Percentiles rank a stretch among this genome's conserved stretches.
These are phyloP conservation scores for Acheta domesticus DNA, from an alignment of 2,888 invertebrate genomes.

Conservation along the genomic window DNA sequence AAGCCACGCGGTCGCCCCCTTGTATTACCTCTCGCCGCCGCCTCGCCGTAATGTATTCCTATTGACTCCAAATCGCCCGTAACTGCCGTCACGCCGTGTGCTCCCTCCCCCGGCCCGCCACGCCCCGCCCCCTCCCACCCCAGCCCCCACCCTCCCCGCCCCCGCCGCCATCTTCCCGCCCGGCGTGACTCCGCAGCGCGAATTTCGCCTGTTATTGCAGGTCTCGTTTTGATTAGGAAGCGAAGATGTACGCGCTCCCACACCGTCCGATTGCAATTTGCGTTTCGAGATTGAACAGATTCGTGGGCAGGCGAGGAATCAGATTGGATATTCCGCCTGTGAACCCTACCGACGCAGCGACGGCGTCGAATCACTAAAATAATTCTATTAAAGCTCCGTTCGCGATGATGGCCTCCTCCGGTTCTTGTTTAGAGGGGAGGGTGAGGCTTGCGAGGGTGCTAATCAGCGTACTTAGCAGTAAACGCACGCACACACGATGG, in stretches of 20 bases:
- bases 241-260: too few species aligned
- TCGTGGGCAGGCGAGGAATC: too few species aligned
- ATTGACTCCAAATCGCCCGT: slow-evolving; percentile 1
- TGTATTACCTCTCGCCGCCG: not conserved
- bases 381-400: too few species aligned
- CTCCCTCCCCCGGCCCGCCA: not conserved
- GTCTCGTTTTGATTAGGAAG: not conserved
- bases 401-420: too few species aligned
- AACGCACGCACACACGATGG: not conserved
- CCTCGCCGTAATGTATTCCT: not conserved
- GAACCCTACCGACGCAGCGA: too few species aligned
- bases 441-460: not conserved
- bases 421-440: too few species aligned
- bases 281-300: too few species aligned
- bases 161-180: not conserved
- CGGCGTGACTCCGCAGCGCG: not conserved
- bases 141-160: not conserved
- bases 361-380: too few species aligned
- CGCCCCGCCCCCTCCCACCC: not conserved
- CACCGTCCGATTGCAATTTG: too few species aligned
- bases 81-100: not conserved
- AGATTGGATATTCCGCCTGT: too few species aligned
- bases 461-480: not conserved
- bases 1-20: not conserved
- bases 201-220: not conserved